phyloP scores from a whole-genome alignment of 64 coral and sea anemone genomes.

The Stichodactyla helianthus region DNA sequence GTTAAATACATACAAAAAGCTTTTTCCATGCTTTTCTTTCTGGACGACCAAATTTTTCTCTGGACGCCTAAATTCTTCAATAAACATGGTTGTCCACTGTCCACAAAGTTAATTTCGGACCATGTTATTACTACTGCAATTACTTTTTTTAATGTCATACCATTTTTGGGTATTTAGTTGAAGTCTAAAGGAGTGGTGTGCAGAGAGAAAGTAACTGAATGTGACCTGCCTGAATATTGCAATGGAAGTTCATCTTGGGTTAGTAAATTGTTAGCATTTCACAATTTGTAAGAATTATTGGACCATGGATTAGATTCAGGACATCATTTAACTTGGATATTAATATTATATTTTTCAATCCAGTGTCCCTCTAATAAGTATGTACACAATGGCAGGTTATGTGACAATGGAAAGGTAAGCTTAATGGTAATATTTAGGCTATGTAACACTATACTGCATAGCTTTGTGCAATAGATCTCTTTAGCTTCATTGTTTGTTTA shows the following conservation, averaged over 20 bases:
- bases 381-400: slow-evolving; percentile 26
- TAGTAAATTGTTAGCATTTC: slow-evolving; percentile 5
- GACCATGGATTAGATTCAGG: background rate
- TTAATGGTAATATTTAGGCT: background rate
- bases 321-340: too few species aligned
- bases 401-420: slow-evolving; percentile 37
- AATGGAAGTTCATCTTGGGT: slow-evolving; percentile 70
- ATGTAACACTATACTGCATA: background rate
- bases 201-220: slow-evolving; percentile 46
- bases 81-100: too few species aligned
- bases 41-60: too few species aligned
- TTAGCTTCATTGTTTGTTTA: too few species aligned
- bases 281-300: background rate
- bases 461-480: too few species aligned
- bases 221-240: slow-evolving; percentile 75
- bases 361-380: slow-evolving; percentile 56
- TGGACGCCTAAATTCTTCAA: too few species aligned
- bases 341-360: too few species aligned
- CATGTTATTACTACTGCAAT: too few species aligned
- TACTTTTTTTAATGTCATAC: too few species aligned
- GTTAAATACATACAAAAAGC: too few species aligned
- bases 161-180: slow-evolving; percentile 25
- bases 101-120: too few species aligned
- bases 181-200: slow-evolving; percentile 41
- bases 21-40: too few species aligned